Evolutionary conservation across 1,140 invertebrate genomes (phyloP).

Genomic region (Ruditapes philippinarum): DNA sequence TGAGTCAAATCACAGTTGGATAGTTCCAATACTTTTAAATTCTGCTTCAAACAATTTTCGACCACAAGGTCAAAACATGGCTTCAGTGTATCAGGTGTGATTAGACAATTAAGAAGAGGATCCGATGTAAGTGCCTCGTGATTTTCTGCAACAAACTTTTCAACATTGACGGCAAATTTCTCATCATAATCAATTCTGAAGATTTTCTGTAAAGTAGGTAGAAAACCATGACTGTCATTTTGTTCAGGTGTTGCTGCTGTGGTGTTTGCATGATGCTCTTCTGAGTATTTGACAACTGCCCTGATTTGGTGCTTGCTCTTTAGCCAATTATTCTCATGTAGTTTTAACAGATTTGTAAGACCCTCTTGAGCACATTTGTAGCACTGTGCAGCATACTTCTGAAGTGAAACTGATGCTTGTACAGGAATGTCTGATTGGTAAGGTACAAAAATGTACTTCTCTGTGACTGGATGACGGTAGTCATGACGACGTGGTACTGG

Average conservation of each 20-base stretch:
- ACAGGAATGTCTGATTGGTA: conserved; percentile 86
- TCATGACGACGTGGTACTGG: conserved; percentile 92
- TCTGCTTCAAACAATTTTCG: conserved; percentile 92
- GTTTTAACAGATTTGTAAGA: conserved; percentile 52
- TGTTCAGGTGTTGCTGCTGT: not conserved
- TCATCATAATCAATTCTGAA: conserved; percentile 74
- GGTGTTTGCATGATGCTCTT: not conserved
- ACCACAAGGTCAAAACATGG: conserved; percentile 89
- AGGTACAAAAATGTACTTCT: conserved; percentile 94
- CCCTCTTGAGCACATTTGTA: conserved; percentile 57
- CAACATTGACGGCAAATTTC: conserved; percentile 52
- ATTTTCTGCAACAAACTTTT: conserved; percentile 40
- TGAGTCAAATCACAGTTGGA: conserved; percentile 79
- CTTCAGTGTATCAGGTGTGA: conserved; percentile 72
- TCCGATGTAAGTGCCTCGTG: conserved; percentile 70
- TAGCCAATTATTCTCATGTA: not conserved
- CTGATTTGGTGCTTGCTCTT: not conserved
- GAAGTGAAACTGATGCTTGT: not conserved
- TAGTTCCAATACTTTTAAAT: conserved; percentile 93
- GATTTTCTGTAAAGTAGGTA: conserved; percentile 38
- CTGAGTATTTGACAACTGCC: conserved; percentile 14
- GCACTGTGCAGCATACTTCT: conserved; percentile 62
- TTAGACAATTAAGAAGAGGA: conserved; percentile 71
- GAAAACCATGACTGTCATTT: not conserved
- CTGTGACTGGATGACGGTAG: conserved; percentile 92